Percentiles rank a stretch among this genome's conserved stretches.
Conservation (phyloP, 2,888 invertebrate species). For the Melieria omissa region DNA sequence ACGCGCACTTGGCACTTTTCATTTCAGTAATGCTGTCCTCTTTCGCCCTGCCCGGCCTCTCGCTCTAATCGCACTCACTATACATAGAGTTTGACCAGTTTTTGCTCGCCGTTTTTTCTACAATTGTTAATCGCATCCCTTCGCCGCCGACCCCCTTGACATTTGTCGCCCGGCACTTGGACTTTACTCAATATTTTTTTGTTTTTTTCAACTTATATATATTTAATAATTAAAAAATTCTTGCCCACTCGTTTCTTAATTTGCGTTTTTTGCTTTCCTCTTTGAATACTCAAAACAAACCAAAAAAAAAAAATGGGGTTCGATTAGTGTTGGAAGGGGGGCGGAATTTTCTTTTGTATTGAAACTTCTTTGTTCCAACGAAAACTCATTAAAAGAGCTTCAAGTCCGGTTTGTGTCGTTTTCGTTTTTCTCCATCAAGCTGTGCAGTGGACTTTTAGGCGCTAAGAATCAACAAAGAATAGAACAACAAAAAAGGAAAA, state of each 20-base stretch:
- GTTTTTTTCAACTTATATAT: not conserved
- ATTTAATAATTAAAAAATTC: conserved; percentile 35
- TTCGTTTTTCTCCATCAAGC: not conserved
- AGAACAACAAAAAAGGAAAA: no score
- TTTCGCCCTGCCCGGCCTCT: conserved; percentile 12
- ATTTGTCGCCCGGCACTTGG: not conserved
- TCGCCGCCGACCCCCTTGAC: not conserved
- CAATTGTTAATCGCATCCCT: not conserved
- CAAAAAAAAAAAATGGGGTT: no score
- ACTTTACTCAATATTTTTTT: not conserved
- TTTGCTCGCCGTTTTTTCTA: not conserved
- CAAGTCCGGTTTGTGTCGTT: conserved; percentile 12
- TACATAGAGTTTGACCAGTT: not conserved
- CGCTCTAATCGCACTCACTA: not conserved
- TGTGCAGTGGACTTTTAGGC: conserved; percentile 4
- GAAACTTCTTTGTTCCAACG: conserved; percentile 22
- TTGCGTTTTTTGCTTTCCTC: not conserved
- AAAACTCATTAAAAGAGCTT: conserved; percentile 38
- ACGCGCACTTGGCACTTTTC: conserved; percentile 32
- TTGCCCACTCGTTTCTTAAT: conserved; percentile 10
- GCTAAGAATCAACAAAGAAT: not conserved
- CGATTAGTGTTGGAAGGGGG: not conserved
- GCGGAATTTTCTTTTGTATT: conserved; percentile 12
- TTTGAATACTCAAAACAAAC: no score
- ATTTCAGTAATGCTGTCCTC: conserved; percentile 10